phyloP scores from a whole-genome alignment of 2,113 vertebrate genomes.

The Tringa solitaria region DNA sequence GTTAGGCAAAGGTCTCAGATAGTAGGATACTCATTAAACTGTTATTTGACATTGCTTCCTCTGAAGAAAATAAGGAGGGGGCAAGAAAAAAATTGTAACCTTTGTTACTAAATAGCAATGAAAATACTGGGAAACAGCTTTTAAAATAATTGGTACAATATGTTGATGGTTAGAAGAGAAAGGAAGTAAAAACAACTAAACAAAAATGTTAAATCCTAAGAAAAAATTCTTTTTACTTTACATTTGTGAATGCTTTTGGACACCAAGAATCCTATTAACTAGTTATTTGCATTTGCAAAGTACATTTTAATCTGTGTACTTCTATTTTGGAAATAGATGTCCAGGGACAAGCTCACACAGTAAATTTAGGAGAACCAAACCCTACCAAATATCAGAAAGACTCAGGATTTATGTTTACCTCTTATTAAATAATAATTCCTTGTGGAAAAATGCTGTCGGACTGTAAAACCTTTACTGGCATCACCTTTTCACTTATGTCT shows the following conservation, averaged over 20 bases:
- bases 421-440: neutral
- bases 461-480: neutral
- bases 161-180: neutral
- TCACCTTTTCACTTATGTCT: neutral
- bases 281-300: neutral
- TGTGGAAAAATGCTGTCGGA: neutral
- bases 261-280: neutral
- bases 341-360: neutral
- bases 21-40: constrained; percentile 49
- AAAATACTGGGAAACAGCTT: constrained; percentile 8
- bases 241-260: neutral
- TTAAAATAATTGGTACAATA: constrained; percentile 30
- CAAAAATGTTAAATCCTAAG: neutral
- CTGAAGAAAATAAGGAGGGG: neutral
- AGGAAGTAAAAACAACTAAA: neutral
- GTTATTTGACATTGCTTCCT: constrained; percentile 16
- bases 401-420: neutral
- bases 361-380: neutral
- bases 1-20: constrained; percentile 35
- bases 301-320: neutral
- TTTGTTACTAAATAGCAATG: constrained; percentile 9
- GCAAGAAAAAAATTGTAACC: neutral
- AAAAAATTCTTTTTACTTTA: neutral
- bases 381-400: neutral
- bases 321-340: neutral